Conservation (phyloP, 2,888 invertebrate genomes). For the Acanthacorydalis orientalis region DNA sequence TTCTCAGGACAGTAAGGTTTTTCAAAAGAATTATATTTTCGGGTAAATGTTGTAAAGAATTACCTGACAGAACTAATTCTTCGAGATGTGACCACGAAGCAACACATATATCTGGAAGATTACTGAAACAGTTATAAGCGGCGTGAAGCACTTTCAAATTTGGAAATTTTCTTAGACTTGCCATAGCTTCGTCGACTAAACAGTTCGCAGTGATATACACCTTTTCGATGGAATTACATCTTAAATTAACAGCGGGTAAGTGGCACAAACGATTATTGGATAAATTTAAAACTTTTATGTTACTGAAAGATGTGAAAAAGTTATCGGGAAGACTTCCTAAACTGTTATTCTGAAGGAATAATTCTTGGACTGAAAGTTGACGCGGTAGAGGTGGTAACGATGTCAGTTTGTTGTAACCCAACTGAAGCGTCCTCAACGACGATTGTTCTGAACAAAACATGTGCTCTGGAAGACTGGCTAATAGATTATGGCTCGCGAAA, state of each 20-base stretch:
- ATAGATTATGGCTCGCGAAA: slow-evolving; percentile 56
- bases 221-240: slow-evolving; percentile 43
- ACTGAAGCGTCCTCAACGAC: slow-evolving; percentile 51
- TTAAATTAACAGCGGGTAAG: slow-evolving; percentile 36
- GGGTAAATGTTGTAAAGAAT: slow-evolving; percentile 57
- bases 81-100: slow-evolving; percentile 64
- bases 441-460: slow-evolving; percentile 58
- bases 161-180: slow-evolving; percentile 44
- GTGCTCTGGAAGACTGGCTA: slow-evolving; percentile 53
- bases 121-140: slow-evolving; percentile 62
- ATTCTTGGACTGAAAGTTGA: slow-evolving; percentile 45
- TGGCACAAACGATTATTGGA: slow-evolving; percentile 62
- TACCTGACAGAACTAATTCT: slow-evolving; percentile 69
- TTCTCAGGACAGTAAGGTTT: slow-evolving; percentile 55
- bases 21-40: slow-evolving; percentile 54
- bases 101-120: slow-evolving; percentile 55
- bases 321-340: slow-evolving; percentile 57
- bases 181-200: slow-evolving; percentile 48
- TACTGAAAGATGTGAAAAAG: slow-evolving; percentile 50
- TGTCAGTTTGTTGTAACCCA: slow-evolving; percentile 62
- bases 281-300: slow-evolving; percentile 52
- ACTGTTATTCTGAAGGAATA: slow-evolving; percentile 64
- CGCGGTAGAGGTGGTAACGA: slow-evolving; percentile 54
- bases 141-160: slow-evolving; percentile 55
- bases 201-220: slow-evolving; percentile 62